Percentiles rank a stretch among this genome's conserved stretches.
Evolutionary conservation across 2,113 vertebrate genomes (phyloP).

Genomic region (Oenanthe melanoleuca): DNA sequence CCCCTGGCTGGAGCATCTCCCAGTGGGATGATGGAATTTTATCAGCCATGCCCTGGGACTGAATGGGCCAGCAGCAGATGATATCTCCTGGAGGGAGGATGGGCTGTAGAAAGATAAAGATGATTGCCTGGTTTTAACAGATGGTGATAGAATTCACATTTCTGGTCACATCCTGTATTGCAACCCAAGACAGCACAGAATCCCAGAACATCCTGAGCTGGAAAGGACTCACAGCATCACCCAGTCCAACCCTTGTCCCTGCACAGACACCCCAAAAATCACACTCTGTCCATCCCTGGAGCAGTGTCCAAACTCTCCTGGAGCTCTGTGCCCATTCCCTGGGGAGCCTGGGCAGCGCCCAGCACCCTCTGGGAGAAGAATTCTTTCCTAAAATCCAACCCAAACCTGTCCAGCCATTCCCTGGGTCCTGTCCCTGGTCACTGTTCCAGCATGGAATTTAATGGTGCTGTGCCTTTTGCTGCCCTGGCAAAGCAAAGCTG

Average conservation of each 20-base stretch:
- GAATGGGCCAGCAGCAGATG: too few relatives aligned
- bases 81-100: too few relatives aligned
- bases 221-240: too few relatives aligned
- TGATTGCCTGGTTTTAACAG: too few relatives aligned
- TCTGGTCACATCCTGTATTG: too few relatives aligned
- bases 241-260: too few relatives aligned
- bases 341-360: not conserved
- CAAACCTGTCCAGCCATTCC: not conserved
- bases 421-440: not conserved
- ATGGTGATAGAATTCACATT: too few relatives aligned
- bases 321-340: not conserved
- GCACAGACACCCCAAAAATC: not conserved
- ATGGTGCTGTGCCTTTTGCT: not conserved
- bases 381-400: not conserved
- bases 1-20: too few relatives aligned
- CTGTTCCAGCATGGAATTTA: not conserved
- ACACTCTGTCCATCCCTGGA: not conserved
- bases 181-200: not conserved
- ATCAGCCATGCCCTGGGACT: too few relatives aligned
- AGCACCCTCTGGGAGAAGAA: not conserved
- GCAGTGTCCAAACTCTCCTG: rapidly evolving
- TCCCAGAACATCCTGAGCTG: not conserved
- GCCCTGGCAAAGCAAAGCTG: not conserved
- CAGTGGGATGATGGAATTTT: too few relatives aligned
- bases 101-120: too few relatives aligned